Evolutionary conservation across 2,113 vertebrate species (phyloP).

Genomic region (Vulpes vulpes): DNA sequence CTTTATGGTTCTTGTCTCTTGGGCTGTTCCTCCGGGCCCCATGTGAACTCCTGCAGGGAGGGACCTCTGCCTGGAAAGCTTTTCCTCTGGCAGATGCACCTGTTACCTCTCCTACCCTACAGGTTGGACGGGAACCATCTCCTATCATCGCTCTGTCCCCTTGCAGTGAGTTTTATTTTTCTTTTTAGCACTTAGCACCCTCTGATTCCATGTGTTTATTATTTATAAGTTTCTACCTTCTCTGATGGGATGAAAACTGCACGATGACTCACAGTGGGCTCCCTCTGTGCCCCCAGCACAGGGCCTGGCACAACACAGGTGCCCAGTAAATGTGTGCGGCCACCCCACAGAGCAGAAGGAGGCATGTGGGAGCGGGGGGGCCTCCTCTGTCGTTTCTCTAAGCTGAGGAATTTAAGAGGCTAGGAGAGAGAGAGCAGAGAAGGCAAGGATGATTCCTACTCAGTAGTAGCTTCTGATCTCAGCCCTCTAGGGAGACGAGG

Average conservation of each 20-base stretch:
- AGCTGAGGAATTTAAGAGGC: no score
- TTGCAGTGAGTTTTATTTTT: background rate
- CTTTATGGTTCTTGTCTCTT: background rate
- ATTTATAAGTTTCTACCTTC: background rate
- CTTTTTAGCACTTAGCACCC: background rate
- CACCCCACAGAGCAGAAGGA: fast-evolving
- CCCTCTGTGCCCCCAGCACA: background rate
- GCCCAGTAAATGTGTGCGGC: background rate
- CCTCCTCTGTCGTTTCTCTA: background rate
- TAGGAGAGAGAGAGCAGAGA: fast-evolving
- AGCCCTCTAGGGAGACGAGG: background rate
- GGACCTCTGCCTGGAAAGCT: background rate
- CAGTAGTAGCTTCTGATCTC: background rate
- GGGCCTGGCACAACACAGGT: fast-evolving
- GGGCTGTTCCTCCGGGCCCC: background rate
- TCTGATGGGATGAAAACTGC: background rate
- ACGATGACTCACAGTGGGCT: background rate
- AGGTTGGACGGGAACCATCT: background rate
- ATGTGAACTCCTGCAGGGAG: background rate
- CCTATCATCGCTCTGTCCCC: fast-evolving
- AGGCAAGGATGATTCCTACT: background rate
- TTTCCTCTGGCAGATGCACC: fast-evolving
- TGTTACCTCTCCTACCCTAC: fast-evolving
- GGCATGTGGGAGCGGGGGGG: fast-evolving
- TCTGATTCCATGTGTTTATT: fast-evolving